Percentiles rank a stretch among this genome's conserved stretches.
Evolutionary conservation across 2,797 vertebrate species (phyloP).

Genomic region (Melanotaenia pygmaea): DNA sequence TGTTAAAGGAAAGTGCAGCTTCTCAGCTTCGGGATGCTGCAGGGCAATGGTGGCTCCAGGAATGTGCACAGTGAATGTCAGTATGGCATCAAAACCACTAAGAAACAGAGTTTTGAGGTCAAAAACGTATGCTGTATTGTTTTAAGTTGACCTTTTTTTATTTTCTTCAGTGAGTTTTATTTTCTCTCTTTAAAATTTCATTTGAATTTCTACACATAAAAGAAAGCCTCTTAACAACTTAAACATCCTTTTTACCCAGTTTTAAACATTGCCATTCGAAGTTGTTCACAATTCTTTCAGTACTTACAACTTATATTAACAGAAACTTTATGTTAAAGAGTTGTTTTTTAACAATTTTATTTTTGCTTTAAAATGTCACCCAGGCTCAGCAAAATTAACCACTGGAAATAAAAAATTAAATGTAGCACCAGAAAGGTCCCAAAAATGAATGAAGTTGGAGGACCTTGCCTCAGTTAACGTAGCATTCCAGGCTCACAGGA

Average conservation of each 20-base stretch:
- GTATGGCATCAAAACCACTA: not conserved
- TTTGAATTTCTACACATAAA: not conserved
- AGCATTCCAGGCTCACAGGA: slow-evolving; percentile 62
- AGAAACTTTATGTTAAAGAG: not conserved
- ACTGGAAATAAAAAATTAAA: slow-evolving; percentile 29
- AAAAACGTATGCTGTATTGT: not conserved
- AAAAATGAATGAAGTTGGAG: slow-evolving; percentile 27
- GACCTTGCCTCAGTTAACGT: slow-evolving; percentile 60
- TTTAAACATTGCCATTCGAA: not conserved
- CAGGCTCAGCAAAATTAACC: slow-evolving; percentile 15
- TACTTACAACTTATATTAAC: slow-evolving; percentile 28
- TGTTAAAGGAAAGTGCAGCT: not conserved
- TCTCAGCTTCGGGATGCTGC: not conserved
- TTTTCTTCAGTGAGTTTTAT: not conserved
- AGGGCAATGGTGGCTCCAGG: too few relatives aligned
- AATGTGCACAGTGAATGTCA: not conserved
- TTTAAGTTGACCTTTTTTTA: not conserved
- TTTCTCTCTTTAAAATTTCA: not conserved
- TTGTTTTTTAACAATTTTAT: slow-evolving; percentile 13
- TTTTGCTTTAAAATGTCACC: slow-evolving; percentile 6
- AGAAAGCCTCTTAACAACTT: slow-evolving; percentile 25
- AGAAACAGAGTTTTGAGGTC: not conserved
- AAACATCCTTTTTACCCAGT: slow-evolving; percentile 2
- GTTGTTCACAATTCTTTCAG: slow-evolving; percentile 4
- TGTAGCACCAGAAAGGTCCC: slow-evolving; percentile 69